Conservation (phyloP, 1,140 invertebrate genomes). For the Pomphorhynchus laevis region DNA sequence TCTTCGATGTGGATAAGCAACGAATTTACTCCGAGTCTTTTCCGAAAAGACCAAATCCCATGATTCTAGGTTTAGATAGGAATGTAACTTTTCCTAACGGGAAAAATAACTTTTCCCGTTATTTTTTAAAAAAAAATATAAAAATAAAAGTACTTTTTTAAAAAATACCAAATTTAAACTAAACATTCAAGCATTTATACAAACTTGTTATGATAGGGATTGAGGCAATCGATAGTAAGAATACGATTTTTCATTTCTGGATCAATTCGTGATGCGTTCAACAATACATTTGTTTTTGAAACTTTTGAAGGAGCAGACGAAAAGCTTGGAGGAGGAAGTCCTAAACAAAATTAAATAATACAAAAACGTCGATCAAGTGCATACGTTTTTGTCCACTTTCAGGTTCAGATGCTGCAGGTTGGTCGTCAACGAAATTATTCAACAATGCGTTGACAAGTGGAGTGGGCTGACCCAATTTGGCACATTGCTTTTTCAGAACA, state of each 20-base stretch:
- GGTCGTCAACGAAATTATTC: constrained; percentile 38
- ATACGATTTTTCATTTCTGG: constrained; percentile 14
- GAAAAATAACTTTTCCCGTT: neutral
- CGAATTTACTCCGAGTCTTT: too few species aligned
- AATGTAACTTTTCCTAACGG: neutral
- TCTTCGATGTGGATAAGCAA: too few species aligned
- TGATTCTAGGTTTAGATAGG: neutral
- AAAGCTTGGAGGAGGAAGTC: neutral
- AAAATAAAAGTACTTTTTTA: neutral
- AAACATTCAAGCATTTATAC: neutral
- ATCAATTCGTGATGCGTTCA: constrained; percentile 12
- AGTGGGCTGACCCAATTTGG: too few species aligned
- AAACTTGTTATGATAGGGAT: constrained; percentile 53
- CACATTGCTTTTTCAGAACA: too few species aligned
- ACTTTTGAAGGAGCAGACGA: neutral
- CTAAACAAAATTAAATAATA: neutral
- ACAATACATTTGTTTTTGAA: neutral
- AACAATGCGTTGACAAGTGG: constrained; percentile 31
- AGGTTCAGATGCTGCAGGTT: constrained; percentile 26
- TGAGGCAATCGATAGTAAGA: constrained; percentile 37
- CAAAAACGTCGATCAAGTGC: neutral
- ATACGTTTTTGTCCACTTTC: constrained; percentile 4
- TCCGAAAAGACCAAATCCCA: too few species aligned
- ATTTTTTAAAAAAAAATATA: neutral
- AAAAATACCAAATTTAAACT: neutral